Base-by-base conservation (phyloP, 2,888 invertebrate genomes). In the Ypsolopha sequella region DNA sequence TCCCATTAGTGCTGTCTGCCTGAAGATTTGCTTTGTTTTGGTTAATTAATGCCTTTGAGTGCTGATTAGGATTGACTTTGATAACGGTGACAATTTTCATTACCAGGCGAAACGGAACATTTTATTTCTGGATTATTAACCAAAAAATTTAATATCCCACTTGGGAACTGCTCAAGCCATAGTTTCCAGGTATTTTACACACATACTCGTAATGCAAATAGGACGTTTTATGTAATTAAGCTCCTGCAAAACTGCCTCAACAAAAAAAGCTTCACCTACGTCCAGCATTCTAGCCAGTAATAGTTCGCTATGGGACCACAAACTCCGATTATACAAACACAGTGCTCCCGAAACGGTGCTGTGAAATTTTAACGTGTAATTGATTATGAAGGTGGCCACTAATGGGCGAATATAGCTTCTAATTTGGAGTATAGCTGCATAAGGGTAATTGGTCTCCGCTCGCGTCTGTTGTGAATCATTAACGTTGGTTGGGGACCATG, bases 381-480 rank as follows among this genome's bases (percentile, higher is more conserved):
- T 85, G 85, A 85, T 84, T 82, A 85, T 82, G 84, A 85, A 84
- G 84, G 84, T 82, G 80, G 79, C 73, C 73, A 70, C 76, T 81
- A 84, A 84, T 84, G 84, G 84, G 72, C 70, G 80, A 80, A 81
- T 80, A 86, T 85, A 85, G 86, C 84, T 82, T 82, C 85, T 84
- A 86, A 84, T 86, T 84, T 81, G 76, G 79, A 73, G 69, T 76
- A n/a, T n/a, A n/a, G 76, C 70, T 73, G 78, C 70, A 68, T 24
- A 69, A 64, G 68, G 64, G 73, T 84, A 82, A 84, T 82, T 82
- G 81, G 79, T 75, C 80, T 76, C 75, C 68, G 72, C 24, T 71
- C 73, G 69, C 68, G 73, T 66, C 76, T 68, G 73, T 65, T n/a
- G 74, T 81, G 80, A 80, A 84, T 82, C 72, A 84, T 81, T 82